Evolutionary conservation across 2,113 vertebrate species (phyloP).

Genomic region (Hiodon tergisus): DNA sequence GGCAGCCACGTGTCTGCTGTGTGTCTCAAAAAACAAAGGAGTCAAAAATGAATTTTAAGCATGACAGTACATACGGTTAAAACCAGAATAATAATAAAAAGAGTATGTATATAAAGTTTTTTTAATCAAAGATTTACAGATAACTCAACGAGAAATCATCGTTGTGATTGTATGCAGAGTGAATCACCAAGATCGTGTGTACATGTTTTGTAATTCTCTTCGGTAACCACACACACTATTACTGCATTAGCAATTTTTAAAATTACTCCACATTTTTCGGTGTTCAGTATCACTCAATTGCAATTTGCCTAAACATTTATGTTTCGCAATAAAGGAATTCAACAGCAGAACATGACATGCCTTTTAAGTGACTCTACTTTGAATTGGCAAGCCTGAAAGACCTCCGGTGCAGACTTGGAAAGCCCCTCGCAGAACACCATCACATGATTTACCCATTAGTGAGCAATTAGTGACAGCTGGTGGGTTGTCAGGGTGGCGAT

Average conservation of each 20-base stretch:
- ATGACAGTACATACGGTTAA: slow-evolving; percentile 53
- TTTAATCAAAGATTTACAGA: not conserved
- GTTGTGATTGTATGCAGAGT: too few relatives aligned
- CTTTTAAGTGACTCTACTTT: slow-evolving; percentile 65
- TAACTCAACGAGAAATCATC: too few relatives aligned
- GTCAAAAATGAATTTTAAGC: slow-evolving; percentile 57
- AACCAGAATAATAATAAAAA: slow-evolving; percentile 35
- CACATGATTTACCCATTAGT: slow-evolving; percentile 71
- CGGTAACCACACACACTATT: too few relatives aligned
- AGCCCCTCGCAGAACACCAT: slow-evolving; percentile 56
- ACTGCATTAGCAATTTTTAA: too few relatives aligned
- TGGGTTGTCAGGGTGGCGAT: slow-evolving; percentile 71
- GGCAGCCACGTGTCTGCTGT: slow-evolving; percentile 59
- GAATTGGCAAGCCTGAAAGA: slow-evolving; percentile 62
- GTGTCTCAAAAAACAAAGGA: slow-evolving; percentile 59
- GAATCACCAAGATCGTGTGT: too few relatives aligned
- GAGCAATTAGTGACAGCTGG: slow-evolving; percentile 76
- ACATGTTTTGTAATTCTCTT: too few relatives aligned
- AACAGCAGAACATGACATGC: slow-evolving; percentile 58
- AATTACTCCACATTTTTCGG: too few relatives aligned
- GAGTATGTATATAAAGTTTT: not conserved
- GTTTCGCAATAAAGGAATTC: slow-evolving; percentile 43
- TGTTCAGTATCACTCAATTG: too few relatives aligned
- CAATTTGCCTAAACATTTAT: not conserved
- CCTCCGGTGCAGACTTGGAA: slow-evolving; percentile 54